Conservation (phyloP, 2,113 vertebrate species). For the Shinisaurus crocodilurus region DNA sequence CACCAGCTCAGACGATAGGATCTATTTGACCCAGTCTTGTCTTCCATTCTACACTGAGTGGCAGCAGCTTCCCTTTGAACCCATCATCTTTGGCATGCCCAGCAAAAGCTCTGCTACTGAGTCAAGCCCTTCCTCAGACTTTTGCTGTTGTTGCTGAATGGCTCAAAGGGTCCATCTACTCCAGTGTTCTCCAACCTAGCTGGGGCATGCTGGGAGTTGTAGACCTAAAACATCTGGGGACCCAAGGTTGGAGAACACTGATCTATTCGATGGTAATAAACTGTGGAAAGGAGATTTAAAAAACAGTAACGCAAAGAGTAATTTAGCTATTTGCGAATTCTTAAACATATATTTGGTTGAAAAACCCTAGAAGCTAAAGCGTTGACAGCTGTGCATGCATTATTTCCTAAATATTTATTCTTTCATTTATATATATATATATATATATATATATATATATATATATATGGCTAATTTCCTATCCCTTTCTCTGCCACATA, state of each 20-base stretch:
- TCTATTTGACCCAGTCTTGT: too few relatives aligned
- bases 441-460: too few relatives aligned
- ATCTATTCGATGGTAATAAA: slow-evolving; percentile 47
- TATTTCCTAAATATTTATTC: slow-evolving; percentile 25
- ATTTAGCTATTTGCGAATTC: not conserved
- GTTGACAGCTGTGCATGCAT: not conserved
- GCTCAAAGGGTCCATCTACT: too few relatives aligned
- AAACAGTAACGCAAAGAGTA: slow-evolving; percentile 9
- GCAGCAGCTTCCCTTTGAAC: too few relatives aligned
- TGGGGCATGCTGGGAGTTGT: too few relatives aligned
- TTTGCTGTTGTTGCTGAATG: too few relatives aligned
- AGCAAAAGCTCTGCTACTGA: too few relatives aligned
- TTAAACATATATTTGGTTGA: not conserved
- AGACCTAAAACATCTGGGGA: not conserved
- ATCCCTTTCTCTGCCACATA: not conserved
- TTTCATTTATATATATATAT: slow-evolving; percentile 24
- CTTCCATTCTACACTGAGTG: too few relatives aligned
- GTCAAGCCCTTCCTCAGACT: too few relatives aligned
- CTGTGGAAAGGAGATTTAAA: slow-evolving; percentile 21
- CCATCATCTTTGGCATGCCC: too few relatives aligned
- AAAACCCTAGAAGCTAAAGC: not conserved
- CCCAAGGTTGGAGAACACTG: not conserved
- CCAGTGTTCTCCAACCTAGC: too few relatives aligned
- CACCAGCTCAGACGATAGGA: too few relatives aligned
- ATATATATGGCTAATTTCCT: slow-evolving; percentile 29